phyloP scores from a whole-genome alignment of 2,113 vertebrate species.

The Gallinago undulata region DNA sequence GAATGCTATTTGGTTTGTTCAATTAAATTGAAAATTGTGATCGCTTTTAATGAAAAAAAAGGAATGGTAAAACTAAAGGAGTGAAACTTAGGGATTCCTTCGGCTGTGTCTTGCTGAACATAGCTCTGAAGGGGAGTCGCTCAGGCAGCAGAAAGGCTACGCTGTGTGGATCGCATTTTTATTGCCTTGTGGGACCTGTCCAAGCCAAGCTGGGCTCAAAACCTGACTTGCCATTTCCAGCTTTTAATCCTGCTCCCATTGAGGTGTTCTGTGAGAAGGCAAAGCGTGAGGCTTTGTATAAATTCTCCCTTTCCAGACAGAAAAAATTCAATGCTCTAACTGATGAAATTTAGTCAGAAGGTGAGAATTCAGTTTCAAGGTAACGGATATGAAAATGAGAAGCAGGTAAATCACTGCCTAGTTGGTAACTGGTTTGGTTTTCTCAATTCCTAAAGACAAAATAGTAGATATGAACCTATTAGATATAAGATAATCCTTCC shows the following conservation, averaged over 20 bases:
- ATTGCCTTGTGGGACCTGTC: not conserved
- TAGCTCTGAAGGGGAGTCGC: not conserved
- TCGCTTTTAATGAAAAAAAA: not conserved
- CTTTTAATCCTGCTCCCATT: not conserved
- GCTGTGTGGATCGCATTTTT: too few relatives aligned
- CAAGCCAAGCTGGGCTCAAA: not conserved
- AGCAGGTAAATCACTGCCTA: not conserved
- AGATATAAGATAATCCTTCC: not conserved
- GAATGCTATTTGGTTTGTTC: not conserved
- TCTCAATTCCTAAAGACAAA: not conserved
- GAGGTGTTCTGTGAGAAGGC: not conserved
- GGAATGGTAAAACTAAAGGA: not conserved
- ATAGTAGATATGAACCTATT: not conserved
- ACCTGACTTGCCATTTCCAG: not conserved
- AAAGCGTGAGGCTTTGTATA: not conserved
- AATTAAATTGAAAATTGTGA: not conserved
- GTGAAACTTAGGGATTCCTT: not conserved
- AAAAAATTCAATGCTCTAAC: not conserved
- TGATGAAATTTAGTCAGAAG: not conserved
- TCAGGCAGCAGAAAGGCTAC: not conserved
- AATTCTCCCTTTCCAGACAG: not conserved
- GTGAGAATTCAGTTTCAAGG: not conserved
- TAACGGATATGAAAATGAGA: not conserved
- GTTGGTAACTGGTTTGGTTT: not conserved
- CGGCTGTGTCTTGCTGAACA: not conserved